A percentile compares a stretch with the other conserved stretches of the same genome.
Conservation (phyloP, 2,113 vertebrate genomes). For the Protobothrops mucrosquamatus region DNA sequence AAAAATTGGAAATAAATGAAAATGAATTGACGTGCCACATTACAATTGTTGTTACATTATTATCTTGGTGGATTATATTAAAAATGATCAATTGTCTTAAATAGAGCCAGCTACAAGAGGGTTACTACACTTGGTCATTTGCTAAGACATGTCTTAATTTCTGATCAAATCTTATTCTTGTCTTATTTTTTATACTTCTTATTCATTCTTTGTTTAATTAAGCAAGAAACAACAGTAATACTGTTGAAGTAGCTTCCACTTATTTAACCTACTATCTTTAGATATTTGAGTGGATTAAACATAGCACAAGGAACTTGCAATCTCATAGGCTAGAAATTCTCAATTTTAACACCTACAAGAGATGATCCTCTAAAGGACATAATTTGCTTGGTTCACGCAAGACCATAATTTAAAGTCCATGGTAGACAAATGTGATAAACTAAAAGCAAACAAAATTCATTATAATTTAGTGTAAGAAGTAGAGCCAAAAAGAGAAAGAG, state of each 20-base stretch:
- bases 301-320: not conserved
- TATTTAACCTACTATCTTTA: not conserved
- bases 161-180: not conserved
- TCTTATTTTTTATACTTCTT: not conserved
- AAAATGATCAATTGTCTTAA: not conserved
- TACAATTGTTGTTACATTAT: not conserved
- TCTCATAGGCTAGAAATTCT: not conserved
- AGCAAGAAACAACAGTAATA: not conserved
- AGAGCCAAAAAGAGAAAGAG: not conserved
- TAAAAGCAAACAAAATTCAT: not conserved
- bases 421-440: not conserved
- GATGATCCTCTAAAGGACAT: not conserved
- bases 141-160: not conserved
- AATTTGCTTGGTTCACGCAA: not conserved
- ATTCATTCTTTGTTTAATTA: not conserved
- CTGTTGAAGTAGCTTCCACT: not conserved
- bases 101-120: not conserved
- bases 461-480: not conserved
- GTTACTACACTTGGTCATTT: not conserved
- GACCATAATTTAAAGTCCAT: not conserved
- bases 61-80: not conserved
- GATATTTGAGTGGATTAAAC: not conserved
- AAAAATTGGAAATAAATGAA: not conserved
- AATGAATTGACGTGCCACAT: not conserved
- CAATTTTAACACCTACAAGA: not conserved